phyloP scores from a whole-genome alignment of 1,140 invertebrate species.

The Tachypleus tridentatus region DNA sequence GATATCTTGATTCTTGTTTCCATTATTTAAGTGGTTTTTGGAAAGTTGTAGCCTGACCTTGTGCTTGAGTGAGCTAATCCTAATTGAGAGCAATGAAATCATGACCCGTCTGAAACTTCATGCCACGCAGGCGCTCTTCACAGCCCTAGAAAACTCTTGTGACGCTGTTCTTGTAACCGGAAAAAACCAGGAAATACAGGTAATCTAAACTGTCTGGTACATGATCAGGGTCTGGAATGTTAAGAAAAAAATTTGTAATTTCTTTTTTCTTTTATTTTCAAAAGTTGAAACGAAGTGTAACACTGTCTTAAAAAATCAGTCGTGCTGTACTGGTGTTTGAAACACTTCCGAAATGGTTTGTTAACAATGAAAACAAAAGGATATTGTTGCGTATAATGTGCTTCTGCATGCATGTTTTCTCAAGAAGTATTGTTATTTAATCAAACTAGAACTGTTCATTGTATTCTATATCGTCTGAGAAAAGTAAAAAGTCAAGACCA shows the following conservation, averaged over 20 bases:
- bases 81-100: slow-evolving; percentile 53
- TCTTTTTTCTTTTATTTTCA: neutral
- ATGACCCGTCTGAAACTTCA: slow-evolving; percentile 42
- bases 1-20: slow-evolving; percentile 1
- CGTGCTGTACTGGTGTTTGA: no score
- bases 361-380: no score
- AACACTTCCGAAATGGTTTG: no score
- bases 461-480: no score
- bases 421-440: no score
- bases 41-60: slow-evolving; percentile 52
- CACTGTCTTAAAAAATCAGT: no score
- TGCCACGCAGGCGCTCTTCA: slow-evolving; percentile 58
- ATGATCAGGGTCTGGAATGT: neutral
- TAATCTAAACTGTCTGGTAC: slow-evolving; percentile 31
- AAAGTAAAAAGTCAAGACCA: no score
- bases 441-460: no score
- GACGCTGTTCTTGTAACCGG: slow-evolving; percentile 81
- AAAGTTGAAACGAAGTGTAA: no score
- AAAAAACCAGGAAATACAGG: slow-evolving; percentile 66
- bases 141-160: slow-evolving; percentile 65
- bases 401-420: no score
- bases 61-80: slow-evolving; percentile 57
- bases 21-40: slow-evolving; percentile 48
- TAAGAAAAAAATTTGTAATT: slow-evolving; percentile 15
- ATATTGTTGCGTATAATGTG: no score